Percentiles rank a stretch among this genome's conserved stretches.
Conservation (phyloP, 2,888 invertebrate genomes). For the Megastigmus dorsalis region DNA sequence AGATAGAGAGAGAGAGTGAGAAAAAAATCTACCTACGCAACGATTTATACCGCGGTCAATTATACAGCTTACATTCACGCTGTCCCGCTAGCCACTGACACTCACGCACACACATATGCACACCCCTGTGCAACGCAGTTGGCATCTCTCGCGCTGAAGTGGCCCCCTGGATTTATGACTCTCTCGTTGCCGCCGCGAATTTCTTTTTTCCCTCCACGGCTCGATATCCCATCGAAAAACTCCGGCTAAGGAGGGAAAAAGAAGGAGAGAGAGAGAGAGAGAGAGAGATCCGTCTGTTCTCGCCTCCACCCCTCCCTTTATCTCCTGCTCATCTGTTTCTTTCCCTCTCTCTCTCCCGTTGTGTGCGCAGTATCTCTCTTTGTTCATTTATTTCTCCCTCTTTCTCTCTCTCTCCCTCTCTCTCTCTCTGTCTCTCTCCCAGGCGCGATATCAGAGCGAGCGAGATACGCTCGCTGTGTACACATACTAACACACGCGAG, state of each 20-base stretch:
- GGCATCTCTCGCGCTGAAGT: conserved; percentile 14
- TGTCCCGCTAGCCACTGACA: too few species aligned
- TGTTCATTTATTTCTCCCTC: conserved; percentile 42
- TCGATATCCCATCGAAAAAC: conserved; percentile 1
- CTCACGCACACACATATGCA: conserved; percentile 30
- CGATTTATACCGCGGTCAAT: conserved; percentile 29
- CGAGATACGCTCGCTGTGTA: too few species aligned
- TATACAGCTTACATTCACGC: conserved; percentile 24
- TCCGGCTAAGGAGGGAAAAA: background rate
- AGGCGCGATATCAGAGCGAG: too few species aligned
- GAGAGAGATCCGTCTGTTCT: conserved; percentile 41
- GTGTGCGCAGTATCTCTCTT: too few species aligned
- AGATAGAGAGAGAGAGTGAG: too few species aligned
- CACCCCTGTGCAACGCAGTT: background rate
- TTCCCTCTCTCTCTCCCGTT: conserved; percentile 17
- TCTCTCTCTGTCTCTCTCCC: conserved; percentile 2
- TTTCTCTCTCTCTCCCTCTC: conserved; percentile 11
- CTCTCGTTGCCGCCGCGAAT: conserved; percentile 27
- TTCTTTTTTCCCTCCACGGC: conserved; percentile 10
- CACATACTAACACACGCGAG: background rate
- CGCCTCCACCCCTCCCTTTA: conserved; percentile 27
- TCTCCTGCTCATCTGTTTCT: conserved; percentile 43
- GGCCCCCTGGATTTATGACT: conserved; percentile 44
- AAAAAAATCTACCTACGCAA: background rate
- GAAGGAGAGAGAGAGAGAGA: background rate